phyloP scores from a whole-genome alignment of 2,888 invertebrate genomes.

The Disparrhopalites patrizii region DNA sequence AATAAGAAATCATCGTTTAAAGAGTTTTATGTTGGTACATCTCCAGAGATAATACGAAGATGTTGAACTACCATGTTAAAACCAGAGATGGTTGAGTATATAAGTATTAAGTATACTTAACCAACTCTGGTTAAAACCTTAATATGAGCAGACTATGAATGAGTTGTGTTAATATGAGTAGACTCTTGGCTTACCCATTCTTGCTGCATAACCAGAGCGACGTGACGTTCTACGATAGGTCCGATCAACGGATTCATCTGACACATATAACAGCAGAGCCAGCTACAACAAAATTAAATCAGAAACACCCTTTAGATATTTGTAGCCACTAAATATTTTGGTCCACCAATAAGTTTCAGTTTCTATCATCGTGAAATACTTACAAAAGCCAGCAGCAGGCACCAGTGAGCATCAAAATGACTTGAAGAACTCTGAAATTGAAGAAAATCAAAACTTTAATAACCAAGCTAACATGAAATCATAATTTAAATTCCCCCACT shows the following conservation, averaged over 20 bases:
- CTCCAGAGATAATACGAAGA: no score
- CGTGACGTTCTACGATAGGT: conserved; percentile 67
- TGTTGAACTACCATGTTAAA: no score
- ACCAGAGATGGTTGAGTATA: no score
- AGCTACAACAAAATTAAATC: conserved; percentile 57
- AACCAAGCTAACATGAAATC: no score
- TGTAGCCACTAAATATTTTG: not conserved
- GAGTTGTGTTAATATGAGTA: no score
- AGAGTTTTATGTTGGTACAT: no score
- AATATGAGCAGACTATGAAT: no score
- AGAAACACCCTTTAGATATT: not conserved
- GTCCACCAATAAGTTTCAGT: not conserved
- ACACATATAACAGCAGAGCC: conserved; percentile 87
- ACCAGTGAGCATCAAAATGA: conserved; percentile 77
- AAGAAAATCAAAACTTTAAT: no score
- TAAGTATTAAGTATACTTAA: no score
- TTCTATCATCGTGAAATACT: conserved; percentile 54
- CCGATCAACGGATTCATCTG: conserved; percentile 91
- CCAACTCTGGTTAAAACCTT: no score
- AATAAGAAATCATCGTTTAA: no score
- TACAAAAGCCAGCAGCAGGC: conserved; percentile 87
- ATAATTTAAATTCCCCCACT: no score
- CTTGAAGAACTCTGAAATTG: conserved; percentile 72
- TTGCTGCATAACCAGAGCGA: conserved; percentile 70
- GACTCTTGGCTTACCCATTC: conserved; percentile 64